phyloP scores from a whole-genome alignment of 2,888 invertebrate genomes.

The Lasioglossum vierecki region DNA sequence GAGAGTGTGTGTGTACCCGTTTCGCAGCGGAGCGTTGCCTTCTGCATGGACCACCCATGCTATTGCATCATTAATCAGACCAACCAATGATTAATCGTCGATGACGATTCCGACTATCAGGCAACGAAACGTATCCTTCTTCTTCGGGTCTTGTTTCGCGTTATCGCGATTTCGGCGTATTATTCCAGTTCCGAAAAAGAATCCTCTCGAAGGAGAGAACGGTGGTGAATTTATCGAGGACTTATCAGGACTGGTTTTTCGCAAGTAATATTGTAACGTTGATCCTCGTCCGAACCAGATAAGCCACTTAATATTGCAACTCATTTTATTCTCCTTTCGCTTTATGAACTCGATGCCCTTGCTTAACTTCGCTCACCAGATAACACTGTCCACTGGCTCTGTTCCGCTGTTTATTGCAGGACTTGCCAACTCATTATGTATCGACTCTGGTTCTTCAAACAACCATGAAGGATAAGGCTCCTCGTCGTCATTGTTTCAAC shows the following conservation, averaged over 20 bases:
- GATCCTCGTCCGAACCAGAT: background rate
- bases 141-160: background rate
- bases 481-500: background rate
- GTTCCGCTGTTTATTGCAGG: background rate
- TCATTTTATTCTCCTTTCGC: conserved; percentile 14
- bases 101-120: conserved; percentile 28
- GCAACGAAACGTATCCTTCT: background rate
- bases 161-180: conserved; percentile 22
- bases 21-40: background rate
- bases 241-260: background rate
- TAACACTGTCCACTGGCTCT: background rate
- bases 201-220: background rate
- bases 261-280: background rate
- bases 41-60: conserved; percentile 50
- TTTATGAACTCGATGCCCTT: conserved; percentile 31
- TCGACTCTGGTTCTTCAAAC: background rate
- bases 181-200: conserved; percentile 15
- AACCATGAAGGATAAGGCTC: background rate
- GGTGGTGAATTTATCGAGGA: background rate
- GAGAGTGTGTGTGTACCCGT: background rate
- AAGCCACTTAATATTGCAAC: conserved; percentile 14
- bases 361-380: background rate
- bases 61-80: conserved; percentile 49
- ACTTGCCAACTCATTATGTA: background rate
- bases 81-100: conserved; percentile 46